phyloP scores from a whole-genome alignment of 2,797 vertebrate species.

The Cryptoblepharus egeriae region DNA sequence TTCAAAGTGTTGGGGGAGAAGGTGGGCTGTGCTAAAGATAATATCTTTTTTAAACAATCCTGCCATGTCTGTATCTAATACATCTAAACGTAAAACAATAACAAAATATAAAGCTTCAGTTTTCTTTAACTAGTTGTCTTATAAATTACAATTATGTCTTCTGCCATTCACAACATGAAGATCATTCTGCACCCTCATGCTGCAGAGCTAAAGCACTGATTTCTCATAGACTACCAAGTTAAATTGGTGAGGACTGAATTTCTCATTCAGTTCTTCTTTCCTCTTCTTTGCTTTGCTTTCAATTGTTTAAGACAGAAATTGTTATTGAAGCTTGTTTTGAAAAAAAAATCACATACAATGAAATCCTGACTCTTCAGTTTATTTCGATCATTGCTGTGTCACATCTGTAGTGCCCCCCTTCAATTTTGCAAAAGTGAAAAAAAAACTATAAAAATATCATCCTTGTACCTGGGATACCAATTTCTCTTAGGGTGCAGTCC shows the following conservation, averaged over 20 bases:
- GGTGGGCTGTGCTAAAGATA: not conserved
- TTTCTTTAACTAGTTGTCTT: not conserved
- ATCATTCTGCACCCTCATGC: constrained; percentile 26
- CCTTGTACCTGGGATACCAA: not conserved
- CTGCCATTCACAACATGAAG: too few relatives aligned
- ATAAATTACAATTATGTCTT: too few relatives aligned
- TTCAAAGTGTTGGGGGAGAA: too few relatives aligned
- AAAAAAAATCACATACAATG: not conserved
- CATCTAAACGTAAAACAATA: too few relatives aligned
- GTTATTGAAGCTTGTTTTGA: not conserved
- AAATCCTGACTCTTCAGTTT: not conserved
- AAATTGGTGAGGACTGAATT: too few relatives aligned
- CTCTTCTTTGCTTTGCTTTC: not conserved
- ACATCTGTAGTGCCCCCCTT: not conserved
- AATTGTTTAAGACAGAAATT: not conserved
- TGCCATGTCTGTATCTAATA: not conserved
- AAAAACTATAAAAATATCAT: not conserved
- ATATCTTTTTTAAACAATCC: not conserved
- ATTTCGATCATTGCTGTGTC: not conserved
- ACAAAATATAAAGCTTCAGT: too few relatives aligned
- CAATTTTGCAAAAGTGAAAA: not conserved
- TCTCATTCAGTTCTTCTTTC: not conserved
- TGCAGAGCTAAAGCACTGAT: too few relatives aligned
- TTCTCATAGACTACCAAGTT: too few relatives aligned
- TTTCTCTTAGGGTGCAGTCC: too few relatives aligned